Conservation (phyloP, 2,113 vertebrate species). For the Phylloscopus trochiloides region DNA sequence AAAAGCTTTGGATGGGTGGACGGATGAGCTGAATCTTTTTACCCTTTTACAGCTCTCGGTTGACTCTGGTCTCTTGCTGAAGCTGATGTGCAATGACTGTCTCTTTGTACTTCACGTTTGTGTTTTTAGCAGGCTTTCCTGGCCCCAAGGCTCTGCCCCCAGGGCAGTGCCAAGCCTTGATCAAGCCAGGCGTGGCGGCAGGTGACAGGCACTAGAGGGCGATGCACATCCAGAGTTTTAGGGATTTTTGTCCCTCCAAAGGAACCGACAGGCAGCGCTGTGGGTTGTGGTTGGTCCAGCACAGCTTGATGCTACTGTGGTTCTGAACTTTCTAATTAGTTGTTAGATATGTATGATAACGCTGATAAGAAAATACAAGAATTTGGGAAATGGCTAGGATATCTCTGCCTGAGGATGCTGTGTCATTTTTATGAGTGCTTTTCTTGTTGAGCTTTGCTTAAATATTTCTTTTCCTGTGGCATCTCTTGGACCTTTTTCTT, state of each 20-base stretch:
- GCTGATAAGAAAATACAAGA: not conserved
- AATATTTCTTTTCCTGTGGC: not conserved
- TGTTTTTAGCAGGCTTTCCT: not conserved
- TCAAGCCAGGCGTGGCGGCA: not conserved
- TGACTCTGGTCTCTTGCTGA: not conserved
- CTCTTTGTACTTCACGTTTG: fast-evolving
- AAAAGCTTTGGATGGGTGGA: not conserved
- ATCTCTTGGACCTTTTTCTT: no score
- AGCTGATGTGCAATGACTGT: no score
- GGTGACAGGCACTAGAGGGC: slow-evolving; percentile 23
- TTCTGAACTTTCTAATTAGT: not conserved
- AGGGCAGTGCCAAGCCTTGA: fast-evolving
- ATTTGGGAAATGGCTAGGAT: not conserved
- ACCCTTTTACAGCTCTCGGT: no score
- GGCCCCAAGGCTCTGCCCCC: fast-evolving
- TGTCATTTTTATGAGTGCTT: not conserved
- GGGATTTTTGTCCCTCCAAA: fast-evolving
- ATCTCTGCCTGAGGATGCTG: not conserved
- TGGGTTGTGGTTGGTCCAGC: fast-evolving
- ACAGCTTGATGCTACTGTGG: not conserved
- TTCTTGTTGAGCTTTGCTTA: not conserved
- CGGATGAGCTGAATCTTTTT: not conserved
- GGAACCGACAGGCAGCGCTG: fast-evolving
- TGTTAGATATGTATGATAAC: not conserved
- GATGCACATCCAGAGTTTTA: not conserved